A percentile compares a stretch with the other conserved stretches of the same genome.
Conservation (phyloP, 2,888 invertebrate genomes). For the Spisula solida region DNA sequence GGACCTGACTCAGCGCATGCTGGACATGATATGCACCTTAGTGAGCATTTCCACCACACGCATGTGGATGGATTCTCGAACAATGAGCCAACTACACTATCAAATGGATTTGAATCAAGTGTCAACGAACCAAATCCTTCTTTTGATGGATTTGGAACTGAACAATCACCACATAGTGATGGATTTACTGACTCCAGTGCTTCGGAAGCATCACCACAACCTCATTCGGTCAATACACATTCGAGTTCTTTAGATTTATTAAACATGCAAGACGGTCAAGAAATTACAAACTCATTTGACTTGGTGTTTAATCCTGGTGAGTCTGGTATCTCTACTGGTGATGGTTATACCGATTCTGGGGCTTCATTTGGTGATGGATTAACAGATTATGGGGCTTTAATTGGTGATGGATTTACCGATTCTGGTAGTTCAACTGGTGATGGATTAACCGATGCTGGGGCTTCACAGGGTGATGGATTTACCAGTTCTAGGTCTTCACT, state of each 20-base stretch:
- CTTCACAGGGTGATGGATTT: background rate
- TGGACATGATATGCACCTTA: background rate
- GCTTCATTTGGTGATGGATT: background rate
- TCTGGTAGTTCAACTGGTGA: background rate
- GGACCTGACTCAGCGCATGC: no score
- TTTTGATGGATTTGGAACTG: background rate
- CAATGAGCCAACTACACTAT: background rate
- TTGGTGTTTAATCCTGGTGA: background rate
- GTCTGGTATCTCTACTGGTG: background rate
- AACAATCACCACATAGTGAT: background rate
- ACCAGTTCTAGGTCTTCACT: background rate
- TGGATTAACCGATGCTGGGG: background rate
- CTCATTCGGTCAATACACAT: no score
- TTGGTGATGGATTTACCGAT: background rate
- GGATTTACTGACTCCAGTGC: background rate
- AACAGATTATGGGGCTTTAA: background rate
- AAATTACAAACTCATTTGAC: no score
- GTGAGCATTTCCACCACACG: background rate
- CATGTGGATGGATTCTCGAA: background rate
- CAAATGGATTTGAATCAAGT: background rate
- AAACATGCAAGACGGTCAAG: no score
- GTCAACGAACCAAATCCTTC: background rate
- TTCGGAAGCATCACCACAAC: no score
- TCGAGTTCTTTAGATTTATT: no score
- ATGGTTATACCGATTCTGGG: background rate